Base-by-base conservation (phyloP, 1,140 invertebrate genomes). In the Phenacoccus solenopsis region DNA sequence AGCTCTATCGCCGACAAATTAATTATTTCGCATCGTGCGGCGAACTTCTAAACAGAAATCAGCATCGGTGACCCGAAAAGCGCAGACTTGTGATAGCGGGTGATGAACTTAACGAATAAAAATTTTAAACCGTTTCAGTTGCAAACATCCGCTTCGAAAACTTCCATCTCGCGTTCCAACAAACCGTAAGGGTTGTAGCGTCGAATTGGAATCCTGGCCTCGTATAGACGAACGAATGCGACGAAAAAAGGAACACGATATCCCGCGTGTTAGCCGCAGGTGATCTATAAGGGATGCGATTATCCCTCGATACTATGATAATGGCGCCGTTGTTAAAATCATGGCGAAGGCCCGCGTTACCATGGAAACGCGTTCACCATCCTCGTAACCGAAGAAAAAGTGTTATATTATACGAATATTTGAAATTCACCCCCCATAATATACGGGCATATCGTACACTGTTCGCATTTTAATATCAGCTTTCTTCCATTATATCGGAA, bases 371-470 rank as follows among this genome's bases (percentile, higher is more conserved):
- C 38, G 38, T 49, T 49, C 20, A 49, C 38, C 38, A 49, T 49
- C 38, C 38, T 49, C 38, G 38, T 49, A 49, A 49, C 38, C 38
- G 38, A 49, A 49, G 38, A 49, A 49, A 49, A 49, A 49, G 38
- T 49, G 38, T 49, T 49, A 49, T 49, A 49, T 49, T 49, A 49
- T 49, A 49, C 38, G 38, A 49, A 49, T 49, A 49, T 49, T 49
- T 49, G 38, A 49, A 49, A 49, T 49, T 49, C 38, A 49, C 38
- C 38, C 38, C 38, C 38, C 20, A 49, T 49, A 49, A 32, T 32
- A 32, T 32, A n/a, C n/a, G n/a, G n/a, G n/a, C 20, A 49, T n/a
- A 49, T 49, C 38, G 38, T 49, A 49, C 38, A 49, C 38, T 49
- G 38, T 49, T 49, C 38, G 38, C 38, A 49, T 49, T 49, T 49